These are phyloP conservation scores for Tamias sibiricus DNA, from an alignment of 2,113 vertebrate species.

Conservation along the genomic window DNA sequence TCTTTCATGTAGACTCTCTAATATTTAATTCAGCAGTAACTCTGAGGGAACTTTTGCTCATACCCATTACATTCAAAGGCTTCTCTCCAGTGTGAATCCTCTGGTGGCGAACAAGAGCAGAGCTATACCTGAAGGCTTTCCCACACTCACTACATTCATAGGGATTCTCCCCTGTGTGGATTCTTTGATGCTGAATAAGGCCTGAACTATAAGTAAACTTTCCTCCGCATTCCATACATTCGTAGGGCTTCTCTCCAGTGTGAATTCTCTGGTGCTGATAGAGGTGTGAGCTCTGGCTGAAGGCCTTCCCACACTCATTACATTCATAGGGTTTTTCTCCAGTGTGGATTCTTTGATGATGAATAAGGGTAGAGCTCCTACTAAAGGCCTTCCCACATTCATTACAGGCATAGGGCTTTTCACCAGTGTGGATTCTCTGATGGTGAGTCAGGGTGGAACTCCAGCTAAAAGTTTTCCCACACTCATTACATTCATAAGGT, in stretches of 20 bases:
- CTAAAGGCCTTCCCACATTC: conserved; percentile 86
- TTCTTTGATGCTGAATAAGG: conserved; percentile 84
- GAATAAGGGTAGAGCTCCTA: conserved; percentile 83
- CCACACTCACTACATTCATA: conserved; percentile 82
- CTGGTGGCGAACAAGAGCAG: conserved; percentile 81
- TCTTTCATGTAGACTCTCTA: conserved; percentile 74
- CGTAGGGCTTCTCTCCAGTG: conserved; percentile 84
- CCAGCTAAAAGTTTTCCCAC: conserved; percentile 84
- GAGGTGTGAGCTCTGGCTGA: conserved; percentile 83
- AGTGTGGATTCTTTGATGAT: conserved; percentile 84
- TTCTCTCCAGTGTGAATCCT: conserved; percentile 84
- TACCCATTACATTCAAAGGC: conserved; percentile 73
- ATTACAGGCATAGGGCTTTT: conserved; percentile 89
- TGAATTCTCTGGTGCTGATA: conserved; percentile 85
- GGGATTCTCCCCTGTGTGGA: conserved; percentile 83
- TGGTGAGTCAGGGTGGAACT: conserved; percentile 85
- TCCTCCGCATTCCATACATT: conserved; percentile 83
- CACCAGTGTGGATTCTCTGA: conserved; percentile 91
- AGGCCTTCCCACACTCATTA: conserved; percentile 83
- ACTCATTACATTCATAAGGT: conserved; percentile 83
- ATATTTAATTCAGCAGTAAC: conserved; percentile 70
- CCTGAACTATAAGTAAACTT: conserved; percentile 83
- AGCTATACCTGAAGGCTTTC: conserved; percentile 83
- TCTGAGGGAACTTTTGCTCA: conserved; percentile 77
- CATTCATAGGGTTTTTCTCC: conserved; percentile 83